phyloP scores from a whole-genome alignment of 2,888 invertebrate species.

The Alentia gelatinosa region DNA sequence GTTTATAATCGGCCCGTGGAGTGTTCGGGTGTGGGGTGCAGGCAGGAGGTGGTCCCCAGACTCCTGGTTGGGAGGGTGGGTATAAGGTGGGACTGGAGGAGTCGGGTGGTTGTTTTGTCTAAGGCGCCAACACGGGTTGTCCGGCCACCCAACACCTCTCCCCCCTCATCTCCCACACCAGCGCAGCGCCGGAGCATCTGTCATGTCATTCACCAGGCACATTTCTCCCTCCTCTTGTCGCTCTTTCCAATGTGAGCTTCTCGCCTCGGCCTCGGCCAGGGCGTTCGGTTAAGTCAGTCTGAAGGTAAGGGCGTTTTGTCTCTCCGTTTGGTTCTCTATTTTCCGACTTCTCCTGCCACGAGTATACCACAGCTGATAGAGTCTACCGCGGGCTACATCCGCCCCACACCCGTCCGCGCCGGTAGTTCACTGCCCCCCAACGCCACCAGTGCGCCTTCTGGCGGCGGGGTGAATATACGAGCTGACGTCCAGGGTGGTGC shows the following conservation, averaged over 20 bases:
- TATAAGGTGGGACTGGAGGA: not conserved
- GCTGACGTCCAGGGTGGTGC: not conserved
- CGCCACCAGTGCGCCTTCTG: not conserved
- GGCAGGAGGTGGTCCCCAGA: not conserved
- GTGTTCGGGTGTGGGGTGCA: too few relatives aligned
- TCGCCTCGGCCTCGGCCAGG: too few relatives aligned
- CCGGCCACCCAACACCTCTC: conserved; percentile 44
- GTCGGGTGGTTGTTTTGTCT: conserved; percentile 19
- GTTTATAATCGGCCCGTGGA: not conserved
- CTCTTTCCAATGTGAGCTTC: not conserved
- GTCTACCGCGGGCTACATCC: not conserved
- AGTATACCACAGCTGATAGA: not conserved
- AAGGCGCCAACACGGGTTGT: not conserved
- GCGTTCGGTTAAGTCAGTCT: not conserved
- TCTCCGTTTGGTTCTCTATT: not conserved
- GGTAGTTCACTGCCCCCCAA: not conserved
- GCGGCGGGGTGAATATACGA: not conserved
- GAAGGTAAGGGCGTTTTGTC: not conserved
- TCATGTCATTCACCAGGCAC: conserved; percentile 27
- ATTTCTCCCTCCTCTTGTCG: not conserved
- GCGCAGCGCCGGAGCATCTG: conserved; percentile 38
- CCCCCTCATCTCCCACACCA: not conserved
- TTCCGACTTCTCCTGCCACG: not conserved
- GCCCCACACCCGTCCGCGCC: not conserved
- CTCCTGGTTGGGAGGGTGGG: not conserved